Percentiles rank a stretch among this genome's conserved stretches.
Evolutionary conservation across 2,888 invertebrate species (phyloP).

Genomic region (Campoplex capitator): DNA sequence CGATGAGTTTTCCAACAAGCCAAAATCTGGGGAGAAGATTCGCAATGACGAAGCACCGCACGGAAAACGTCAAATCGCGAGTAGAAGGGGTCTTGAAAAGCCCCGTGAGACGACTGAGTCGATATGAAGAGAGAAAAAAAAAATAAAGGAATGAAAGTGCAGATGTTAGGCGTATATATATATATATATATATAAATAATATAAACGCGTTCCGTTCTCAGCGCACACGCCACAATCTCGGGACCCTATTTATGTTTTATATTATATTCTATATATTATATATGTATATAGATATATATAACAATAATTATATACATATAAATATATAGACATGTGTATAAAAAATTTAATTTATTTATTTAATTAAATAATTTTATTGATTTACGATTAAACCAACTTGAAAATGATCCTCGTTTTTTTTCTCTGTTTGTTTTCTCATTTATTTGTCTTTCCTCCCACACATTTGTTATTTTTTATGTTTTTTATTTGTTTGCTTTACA

Average conservation of each 20-base stretch:
- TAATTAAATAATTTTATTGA: conserved; percentile 84
- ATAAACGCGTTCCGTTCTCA: conserved; percentile 76
- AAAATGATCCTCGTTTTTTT: conserved; percentile 71
- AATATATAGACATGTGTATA: conserved; percentile 74
- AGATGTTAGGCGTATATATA: conserved; percentile 15
- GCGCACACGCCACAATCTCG: conserved; percentile 77
- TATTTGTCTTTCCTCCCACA: conserved; percentile 34
- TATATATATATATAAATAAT: not conserved
- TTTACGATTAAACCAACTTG: conserved; percentile 83
- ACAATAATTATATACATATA: not conserved
- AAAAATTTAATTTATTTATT: conserved; percentile 84
- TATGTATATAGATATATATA: conserved; percentile 71
- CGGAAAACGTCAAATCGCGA: conserved; percentile 29
- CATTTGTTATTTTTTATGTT: conserved; percentile 60
- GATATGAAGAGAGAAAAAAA: conserved; percentile 46
- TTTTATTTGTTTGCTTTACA: conserved; percentile 47
- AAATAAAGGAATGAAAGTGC: not conserved
- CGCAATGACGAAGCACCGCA: conserved; percentile 35
- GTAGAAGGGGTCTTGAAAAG: conserved; percentile 59
- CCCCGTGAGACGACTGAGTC: conserved; percentile 65
- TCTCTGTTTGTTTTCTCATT: not conserved
- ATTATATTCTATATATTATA: conserved; percentile 77
- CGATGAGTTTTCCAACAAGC: conserved; percentile 16
- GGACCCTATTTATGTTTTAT: conserved; percentile 84
- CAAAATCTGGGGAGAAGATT: conserved; percentile 49